A percentile compares a stretch with the other conserved stretches of the same genome.
Evolutionary conservation across 2,797 vertebrate genomes (phyloP).

Genomic region (Arctocebus calabarensis): DNA sequence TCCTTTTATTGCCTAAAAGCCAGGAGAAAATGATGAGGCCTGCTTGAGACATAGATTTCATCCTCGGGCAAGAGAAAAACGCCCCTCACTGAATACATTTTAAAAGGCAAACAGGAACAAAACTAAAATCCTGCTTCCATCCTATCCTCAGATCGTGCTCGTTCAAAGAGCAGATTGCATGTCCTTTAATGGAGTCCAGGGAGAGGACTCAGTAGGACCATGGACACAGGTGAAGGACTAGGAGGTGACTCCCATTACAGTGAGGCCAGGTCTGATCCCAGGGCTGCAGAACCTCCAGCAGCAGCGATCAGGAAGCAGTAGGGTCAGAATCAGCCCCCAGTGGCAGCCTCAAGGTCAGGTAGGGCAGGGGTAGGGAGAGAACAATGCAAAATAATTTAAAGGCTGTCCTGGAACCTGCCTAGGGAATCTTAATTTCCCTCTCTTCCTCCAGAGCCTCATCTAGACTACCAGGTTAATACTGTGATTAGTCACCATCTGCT

Average conservation of each 20-base stretch:
- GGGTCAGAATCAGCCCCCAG: background rate
- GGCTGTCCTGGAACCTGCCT: background rate
- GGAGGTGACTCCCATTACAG: background rate
- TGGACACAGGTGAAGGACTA: accelerated
- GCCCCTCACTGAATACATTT: constrained; percentile 54
- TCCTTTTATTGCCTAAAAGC: constrained; percentile 76
- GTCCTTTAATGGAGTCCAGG: background rate
- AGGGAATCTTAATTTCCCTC: background rate
- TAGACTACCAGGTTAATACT: background rate
- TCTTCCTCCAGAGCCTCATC: background rate
- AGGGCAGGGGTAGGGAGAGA: background rate
- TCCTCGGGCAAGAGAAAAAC: constrained; percentile 68
- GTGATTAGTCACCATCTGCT: constrained; percentile 8
- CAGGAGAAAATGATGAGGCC: constrained; percentile 70
- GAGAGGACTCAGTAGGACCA: background rate
- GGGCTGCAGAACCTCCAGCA: background rate
- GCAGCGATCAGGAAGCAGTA: background rate
- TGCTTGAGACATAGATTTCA: constrained; percentile 67
- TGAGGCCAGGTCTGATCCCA: background rate
- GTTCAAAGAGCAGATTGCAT: background rate
- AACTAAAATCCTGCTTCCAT: constrained; percentile 27
- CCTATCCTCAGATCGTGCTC: accelerated
- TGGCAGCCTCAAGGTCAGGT: background rate
- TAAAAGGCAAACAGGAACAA: constrained; percentile 49
- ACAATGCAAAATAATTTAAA: background rate